Conservation (phyloP, 1,140 invertebrate species). For the Neodiprion pinetum region DNA sequence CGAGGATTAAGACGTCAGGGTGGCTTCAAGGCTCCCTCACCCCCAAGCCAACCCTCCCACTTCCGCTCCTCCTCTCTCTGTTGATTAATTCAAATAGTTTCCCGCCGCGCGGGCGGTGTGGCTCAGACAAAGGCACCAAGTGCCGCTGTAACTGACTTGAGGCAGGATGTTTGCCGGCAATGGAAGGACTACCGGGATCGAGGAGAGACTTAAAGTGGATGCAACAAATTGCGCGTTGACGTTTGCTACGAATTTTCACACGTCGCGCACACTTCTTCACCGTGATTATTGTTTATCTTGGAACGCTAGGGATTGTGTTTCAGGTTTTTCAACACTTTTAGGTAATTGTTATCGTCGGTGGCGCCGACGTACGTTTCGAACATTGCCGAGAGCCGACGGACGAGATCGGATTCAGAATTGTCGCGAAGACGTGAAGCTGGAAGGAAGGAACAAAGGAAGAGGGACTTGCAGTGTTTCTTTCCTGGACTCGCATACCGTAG, state of each 20-base stretch:
- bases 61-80: conserved; percentile 17
- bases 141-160: background rate
- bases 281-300: background rate
- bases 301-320: background rate
- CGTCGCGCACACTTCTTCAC: background rate
- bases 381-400: conserved; percentile 13
- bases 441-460: conserved; percentile 19
- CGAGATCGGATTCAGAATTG: background rate
- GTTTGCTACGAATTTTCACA: background rate
- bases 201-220: background rate
- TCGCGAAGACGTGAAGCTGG: conserved; percentile 13
- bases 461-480: background rate
- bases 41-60: background rate
- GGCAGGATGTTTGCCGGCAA: conserved; percentile 1
- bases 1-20: conserved; percentile 41
- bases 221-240: too few relatives aligned
- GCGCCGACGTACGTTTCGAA: conserved; percentile 28
- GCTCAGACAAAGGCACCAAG: conserved; percentile 31
- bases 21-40: conserved; percentile 36
- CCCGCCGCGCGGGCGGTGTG: conserved; percentile 18
- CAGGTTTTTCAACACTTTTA: background rate
- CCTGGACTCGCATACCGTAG: background rate
- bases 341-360: background rate
- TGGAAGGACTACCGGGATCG: background rate
- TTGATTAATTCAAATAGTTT: conserved; percentile 45